Evolutionary conservation across 1,140 invertebrate species (phyloP), one percentile per base, ranked within the genome.

Genomic region (Tribolium castaneum): DNA sequence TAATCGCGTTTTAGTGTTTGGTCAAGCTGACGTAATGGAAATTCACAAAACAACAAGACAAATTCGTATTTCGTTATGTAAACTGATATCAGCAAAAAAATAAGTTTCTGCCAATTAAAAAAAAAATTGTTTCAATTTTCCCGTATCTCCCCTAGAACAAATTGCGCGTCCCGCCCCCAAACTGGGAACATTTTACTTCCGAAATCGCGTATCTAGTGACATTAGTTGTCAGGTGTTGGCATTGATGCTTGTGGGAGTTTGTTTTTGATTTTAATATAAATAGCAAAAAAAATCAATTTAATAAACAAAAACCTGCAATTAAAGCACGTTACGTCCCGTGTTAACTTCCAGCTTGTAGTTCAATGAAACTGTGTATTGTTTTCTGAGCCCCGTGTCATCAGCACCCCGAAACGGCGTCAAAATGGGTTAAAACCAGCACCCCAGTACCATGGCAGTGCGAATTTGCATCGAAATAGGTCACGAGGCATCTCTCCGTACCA

Each of bases 401-500:
- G 1, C 10, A 35, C 13, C 25, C 7, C 6, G n/a, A 35, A 34
- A 35, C 30, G 6, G 14, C 34, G 3, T 66, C n/a, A 52, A 73
- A 73, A 73, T 73, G 71, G 71, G 71, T 73, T 73, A 73, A 54
- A 52, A 25, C n/a, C 5, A 22, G 14, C n/a, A 72, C 22, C 22
- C 7, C 22, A 73, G 70, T 79, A 84, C 56, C 75, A 93, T 93
- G 89, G 89, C 92, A 81, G 92, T 97, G 80, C 93, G 93, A 87
- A 94, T 98, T 75, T 93, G 93, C 84, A 91, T 99, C 84, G 96
- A 98, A 89, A 93, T 98, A 85, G 97, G 97, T 35, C 97, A 99
- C 87, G 91, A 92, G 84, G 95, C 97, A 78, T 91, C 90, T 59
- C 88, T 97, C 78, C 91, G 94, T 82, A 90, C 91, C 12, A 94